phyloP scores from a whole-genome alignment of 2,797 vertebrate species.

The Potorous gilbertii region DNA sequence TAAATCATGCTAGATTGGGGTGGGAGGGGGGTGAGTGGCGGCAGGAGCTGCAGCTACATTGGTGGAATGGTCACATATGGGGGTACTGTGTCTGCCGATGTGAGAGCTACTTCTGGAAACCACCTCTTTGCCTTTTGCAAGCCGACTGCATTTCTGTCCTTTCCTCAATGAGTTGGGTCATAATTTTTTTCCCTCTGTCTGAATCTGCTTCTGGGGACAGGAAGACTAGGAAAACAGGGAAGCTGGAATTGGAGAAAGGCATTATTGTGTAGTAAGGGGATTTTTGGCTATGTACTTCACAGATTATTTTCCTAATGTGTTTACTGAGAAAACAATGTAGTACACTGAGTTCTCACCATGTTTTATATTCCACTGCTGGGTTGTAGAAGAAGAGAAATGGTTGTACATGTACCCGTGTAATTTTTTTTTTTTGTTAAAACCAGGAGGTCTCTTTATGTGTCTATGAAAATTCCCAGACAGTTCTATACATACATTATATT shows the following conservation, averaged over 20 bases:
- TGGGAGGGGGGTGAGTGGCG: not conserved
- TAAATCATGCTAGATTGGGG: not conserved
- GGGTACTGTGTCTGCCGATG: not conserved
- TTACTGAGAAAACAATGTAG: not conserved
- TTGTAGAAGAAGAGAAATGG: not conserved
- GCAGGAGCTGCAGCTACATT: not conserved
- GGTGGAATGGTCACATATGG: not conserved
- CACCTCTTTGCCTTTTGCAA: conserved; percentile 29
- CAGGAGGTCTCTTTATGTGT: not conserved
- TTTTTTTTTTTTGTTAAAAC: not conserved
- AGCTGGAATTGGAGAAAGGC: not conserved
- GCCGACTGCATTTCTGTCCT: not conserved
- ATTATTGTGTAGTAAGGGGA: conserved; percentile 29
- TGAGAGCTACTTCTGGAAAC: not conserved
- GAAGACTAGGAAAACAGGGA: not conserved
- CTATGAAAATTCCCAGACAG: accelerated
- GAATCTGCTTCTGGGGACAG: not conserved
- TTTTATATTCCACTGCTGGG: not conserved
- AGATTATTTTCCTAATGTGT: not conserved
- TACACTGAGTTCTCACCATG: not conserved
- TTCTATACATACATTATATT: not conserved
- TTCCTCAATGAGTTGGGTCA: not conserved
- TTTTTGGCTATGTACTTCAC: not conserved
- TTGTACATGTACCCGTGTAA: not conserved
- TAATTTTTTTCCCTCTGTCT: not conserved